phyloP scores from a whole-genome alignment of 1,140 invertebrate genomes.

The Acarapis woodi region DNA sequence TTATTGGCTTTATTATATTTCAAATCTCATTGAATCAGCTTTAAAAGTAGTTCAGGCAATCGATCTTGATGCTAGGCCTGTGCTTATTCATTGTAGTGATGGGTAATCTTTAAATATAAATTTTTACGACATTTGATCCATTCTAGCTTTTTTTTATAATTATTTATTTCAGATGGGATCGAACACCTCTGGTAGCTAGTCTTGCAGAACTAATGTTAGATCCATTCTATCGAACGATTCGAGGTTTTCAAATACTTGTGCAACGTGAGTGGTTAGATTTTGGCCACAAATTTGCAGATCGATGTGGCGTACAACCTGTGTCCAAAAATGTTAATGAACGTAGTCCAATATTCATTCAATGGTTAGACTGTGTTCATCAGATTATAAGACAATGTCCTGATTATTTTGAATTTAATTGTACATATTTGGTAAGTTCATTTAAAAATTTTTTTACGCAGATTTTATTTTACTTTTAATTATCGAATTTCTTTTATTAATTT shows the following conservation, averaged over 20 bases:
- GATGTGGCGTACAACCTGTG: constrained; percentile 54
- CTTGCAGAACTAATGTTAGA: constrained; percentile 69
- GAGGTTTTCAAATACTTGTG: constrained; percentile 68
- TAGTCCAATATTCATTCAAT: constrained; percentile 88
- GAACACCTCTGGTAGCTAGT: constrained; percentile 74
- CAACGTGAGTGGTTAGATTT: constrained; percentile 87
- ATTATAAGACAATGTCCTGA: constrained; percentile 59
- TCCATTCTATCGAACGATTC: constrained; percentile 65
- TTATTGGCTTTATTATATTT: constrained; percentile 70
- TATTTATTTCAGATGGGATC: too few species aligned
- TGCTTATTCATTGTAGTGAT: constrained; percentile 81
- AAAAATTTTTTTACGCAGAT: not conserved
- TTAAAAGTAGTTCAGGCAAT: constrained; percentile 45
- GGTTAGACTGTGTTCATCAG: constrained; percentile 87
- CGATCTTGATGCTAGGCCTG: constrained; percentile 50
- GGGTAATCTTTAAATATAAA: too few species aligned
- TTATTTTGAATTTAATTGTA: constrained; percentile 76
- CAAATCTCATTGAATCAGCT: constrained; percentile 45
- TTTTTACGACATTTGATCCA: too few species aligned
- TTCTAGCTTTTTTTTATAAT: too few species aligned
- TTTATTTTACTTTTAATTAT: constrained; percentile 3
- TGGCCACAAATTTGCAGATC: constrained; percentile 85
- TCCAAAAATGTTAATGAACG: constrained; percentile 61
- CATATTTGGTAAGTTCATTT: constrained; percentile 42
- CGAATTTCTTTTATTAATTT: not conserved